Percentiles rank a stretch among this genome's conserved stretches.
Conservation (phyloP, 1,140 invertebrate species). For the Monomorium pharaonis region DNA sequence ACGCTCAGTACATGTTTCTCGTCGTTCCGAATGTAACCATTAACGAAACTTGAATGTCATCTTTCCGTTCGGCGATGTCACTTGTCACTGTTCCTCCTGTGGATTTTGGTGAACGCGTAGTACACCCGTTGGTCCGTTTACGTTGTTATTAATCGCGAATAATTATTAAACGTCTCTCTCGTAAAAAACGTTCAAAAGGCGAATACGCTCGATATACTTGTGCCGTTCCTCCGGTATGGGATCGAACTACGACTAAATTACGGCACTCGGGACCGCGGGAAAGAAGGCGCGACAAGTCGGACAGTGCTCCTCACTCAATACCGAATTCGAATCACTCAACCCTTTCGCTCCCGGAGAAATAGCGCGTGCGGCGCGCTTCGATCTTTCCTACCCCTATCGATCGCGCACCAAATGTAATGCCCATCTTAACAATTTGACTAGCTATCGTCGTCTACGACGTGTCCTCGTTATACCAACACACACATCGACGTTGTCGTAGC, state of each 20-base stretch:
- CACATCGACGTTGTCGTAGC: conserved; percentile 12
- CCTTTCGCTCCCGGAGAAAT: neutral
- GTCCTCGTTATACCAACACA: conserved; percentile 17
- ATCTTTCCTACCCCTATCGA: conserved; percentile 18
- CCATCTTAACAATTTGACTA: conserved; percentile 69
- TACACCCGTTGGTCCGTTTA: neutral
- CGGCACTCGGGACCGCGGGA: neutral
- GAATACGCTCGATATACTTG: conserved; percentile 1
- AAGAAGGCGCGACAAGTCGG: conserved; percentile 6
- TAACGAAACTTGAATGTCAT: conserved; percentile 75
- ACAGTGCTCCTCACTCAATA: conserved; percentile 18
- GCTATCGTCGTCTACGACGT: conserved; percentile 43
- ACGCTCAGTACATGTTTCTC: neutral
- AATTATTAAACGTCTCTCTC: neutral
- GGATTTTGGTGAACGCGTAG: neutral
- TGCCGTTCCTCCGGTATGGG: neutral
- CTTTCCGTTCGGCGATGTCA: conserved; percentile 38
- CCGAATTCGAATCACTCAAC: conserved; percentile 38
- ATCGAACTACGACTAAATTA: conserved; percentile 29
- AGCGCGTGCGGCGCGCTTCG: neutral
- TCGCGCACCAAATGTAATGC: conserved; percentile 63
- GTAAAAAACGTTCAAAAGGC: neutral
- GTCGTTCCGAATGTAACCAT: conserved; percentile 5
- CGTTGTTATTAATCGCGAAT: neutral
- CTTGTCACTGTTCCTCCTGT: neutral